Evolutionary conservation across 2,113 vertebrate species (phyloP), one percentile per base, ranked within the genome.

Genomic region (Cichladusa arquata): DNA sequence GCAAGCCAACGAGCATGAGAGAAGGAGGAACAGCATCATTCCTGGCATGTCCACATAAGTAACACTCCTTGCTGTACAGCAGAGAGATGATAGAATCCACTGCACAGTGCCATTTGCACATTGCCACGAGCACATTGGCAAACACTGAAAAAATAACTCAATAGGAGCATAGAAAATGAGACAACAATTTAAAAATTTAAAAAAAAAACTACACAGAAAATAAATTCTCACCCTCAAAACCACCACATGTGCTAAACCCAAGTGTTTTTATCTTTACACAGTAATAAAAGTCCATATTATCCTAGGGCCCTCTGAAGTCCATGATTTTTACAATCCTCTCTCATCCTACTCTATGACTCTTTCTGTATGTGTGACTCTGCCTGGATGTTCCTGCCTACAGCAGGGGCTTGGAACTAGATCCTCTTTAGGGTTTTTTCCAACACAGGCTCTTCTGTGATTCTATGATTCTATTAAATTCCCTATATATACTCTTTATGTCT

Each of bases 31-130:
- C 8, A 70, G 42, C 47, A 40, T 33, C 15, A 3, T 34, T 66
- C 29, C 44, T 38, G 33, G 14, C 40, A 10, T 6, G 5, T n/a
- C 33, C 65, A 33, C 17, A 0, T 24, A 12, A 72, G 28, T 22
- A 48, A 53, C 33, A 8, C 23, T 57, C n/a, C 23, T 33, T 53
- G 36, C 25, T 44, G 13, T 1, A 48, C 8, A 77, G 48, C 54
- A 90, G n/a, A 34, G 40, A 81, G 7, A 44, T 1, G 6, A 44
- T 1, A 48, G 6, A n/a, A 12, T 6, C 5, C 1, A 3, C 25
- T 42, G 26, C 34, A 71, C 34, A 62, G 54, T 1, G 12, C 11
- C 38, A 34, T 17, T 23, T 2, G 0, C 7, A 11, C 22, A 42
- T 45, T 45, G 44, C 9, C 8, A 50, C 56, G 44, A 48, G 42